A percentile compares a stretch with the other conserved stretches of the same genome.
These are phyloP conservation scores for Dendrocincla tyrannina DNA, from an alignment of 2,797 vertebrate species.

Conservation along the genomic window DNA sequence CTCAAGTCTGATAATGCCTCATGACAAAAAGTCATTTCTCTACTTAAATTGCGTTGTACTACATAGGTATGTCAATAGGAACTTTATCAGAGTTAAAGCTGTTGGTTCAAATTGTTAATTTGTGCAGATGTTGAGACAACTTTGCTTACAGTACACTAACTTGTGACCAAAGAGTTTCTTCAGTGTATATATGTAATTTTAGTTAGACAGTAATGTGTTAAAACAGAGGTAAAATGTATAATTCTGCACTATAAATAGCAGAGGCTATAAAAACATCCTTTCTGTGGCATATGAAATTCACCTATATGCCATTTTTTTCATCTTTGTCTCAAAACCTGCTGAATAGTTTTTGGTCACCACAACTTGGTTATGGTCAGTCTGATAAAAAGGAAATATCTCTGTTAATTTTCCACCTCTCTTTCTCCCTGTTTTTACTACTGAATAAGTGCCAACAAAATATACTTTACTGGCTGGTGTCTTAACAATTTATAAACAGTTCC, in stretches of 20 bases:
- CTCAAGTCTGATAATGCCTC: neutral
- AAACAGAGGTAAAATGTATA: neutral
- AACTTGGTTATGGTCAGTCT: neutral
- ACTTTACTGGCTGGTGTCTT: neutral
- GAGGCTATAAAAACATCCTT: neutral
- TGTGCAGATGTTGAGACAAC: neutral
- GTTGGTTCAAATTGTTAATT: neutral
- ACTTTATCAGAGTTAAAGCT: neutral
- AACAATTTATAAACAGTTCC: slow-evolving; percentile 3
- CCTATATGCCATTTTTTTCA: neutral
- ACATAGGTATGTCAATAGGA: neutral
- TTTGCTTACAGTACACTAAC: neutral
- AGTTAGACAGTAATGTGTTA: neutral
- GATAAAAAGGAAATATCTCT: neutral
- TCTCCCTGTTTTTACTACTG: neutral
- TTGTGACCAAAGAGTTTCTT: neutral
- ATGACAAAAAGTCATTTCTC: neutral
- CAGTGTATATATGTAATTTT: neutral
- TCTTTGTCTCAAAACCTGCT: neutral
- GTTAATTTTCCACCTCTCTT: neutral
- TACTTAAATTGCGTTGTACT: neutral
- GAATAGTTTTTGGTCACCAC: neutral
- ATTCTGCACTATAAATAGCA: neutral
- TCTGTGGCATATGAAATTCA: neutral
- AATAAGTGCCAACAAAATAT: neutral